Base-by-base conservation (phyloP, 1,140 invertebrate species). In the Drosophila trapezifrons region DNA sequence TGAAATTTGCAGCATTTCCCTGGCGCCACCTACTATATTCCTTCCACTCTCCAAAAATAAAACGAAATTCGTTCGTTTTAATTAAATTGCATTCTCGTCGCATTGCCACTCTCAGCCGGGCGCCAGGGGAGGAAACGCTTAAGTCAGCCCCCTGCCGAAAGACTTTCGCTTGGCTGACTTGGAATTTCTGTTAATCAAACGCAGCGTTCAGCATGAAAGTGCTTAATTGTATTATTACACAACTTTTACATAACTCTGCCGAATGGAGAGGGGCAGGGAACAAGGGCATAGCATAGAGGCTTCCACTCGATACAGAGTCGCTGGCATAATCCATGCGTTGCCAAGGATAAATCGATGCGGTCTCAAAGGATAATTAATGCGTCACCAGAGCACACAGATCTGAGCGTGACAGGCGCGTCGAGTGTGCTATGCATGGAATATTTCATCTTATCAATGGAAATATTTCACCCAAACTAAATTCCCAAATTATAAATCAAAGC, bases 311-410 rank as follows among this genome's bases (percentile, higher is more conserved):
- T 76, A 84, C 67, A 76, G 76, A 83, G 66, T 84, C 59, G 45
- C 43, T 56, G 74, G 75, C 83, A 76, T 87, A 86, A 83, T 87
- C 86, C 83, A 69, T 67, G 70, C 70, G 76, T 47, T 42, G 51
- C 42, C 77, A 79, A 65, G 74, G 67, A 87, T 87, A 87, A 87
- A 86, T 86, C 82, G 57, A 83, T 73, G 70, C 32, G 56, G 55
- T 76, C 80, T 73, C 84, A 86, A 87, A 79, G 83, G 84, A 86
- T 86, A 86, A 86, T 86, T 86, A 87, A 86, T 87, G 79, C 83
- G 79, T 67, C 66, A 60, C 75, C 49, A 51, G 43, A 20, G 64
- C 52, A 45, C 49, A 57, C 52, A 52, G 47, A 37, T 32, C 77
- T 85, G 81, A 45, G n/a, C 13, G 25, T 84, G 80, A 80, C 81